Conservation (phyloP, 2,888 invertebrate genomes). For the Drepana falcataria region DNA sequence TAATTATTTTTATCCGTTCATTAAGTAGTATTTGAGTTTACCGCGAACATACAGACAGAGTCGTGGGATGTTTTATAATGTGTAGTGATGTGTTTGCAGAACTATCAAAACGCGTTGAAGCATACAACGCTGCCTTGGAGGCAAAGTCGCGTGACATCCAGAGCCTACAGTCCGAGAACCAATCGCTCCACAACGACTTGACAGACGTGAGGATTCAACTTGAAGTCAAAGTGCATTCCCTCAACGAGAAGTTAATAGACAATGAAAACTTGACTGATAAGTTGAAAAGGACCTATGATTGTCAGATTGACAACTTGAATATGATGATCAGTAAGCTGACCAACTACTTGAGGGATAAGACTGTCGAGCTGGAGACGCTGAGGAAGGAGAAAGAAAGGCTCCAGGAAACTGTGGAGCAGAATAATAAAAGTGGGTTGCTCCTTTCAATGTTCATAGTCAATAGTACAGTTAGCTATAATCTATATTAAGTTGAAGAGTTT, state of each 20-base stretch:
- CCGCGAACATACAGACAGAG: too few relatives aligned
- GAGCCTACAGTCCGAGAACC: slow-evolving; percentile 39
- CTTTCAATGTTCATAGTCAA: background rate
- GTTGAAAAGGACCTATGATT: slow-evolving; percentile 48
- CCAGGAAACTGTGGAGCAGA: slow-evolving; percentile 32
- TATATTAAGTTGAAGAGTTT: too few relatives aligned
- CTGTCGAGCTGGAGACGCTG: slow-evolving; percentile 36
- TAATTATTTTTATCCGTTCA: too few relatives aligned
- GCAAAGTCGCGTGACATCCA: slow-evolving; percentile 36
- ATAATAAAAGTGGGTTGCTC: slow-evolving; percentile 32
- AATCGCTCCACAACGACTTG: slow-evolving; percentile 39
- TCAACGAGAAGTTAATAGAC: slow-evolving; percentile 51
- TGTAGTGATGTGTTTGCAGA: slow-evolving; percentile 30
- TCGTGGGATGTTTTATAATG: background rate
- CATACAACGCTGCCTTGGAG: slow-evolving; percentile 27
- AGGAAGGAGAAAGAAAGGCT: slow-evolving; percentile 45
- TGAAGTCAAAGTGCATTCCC: slow-evolving; percentile 51
- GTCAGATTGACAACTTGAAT: slow-evolving; percentile 53
- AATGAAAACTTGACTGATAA: slow-evolving; percentile 52
- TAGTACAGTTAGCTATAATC: too few relatives aligned
- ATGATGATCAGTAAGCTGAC: slow-evolving; percentile 50
- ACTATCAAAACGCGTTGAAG: slow-evolving; percentile 30
- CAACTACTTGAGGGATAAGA: slow-evolving; percentile 52
- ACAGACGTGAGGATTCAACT: slow-evolving; percentile 49
- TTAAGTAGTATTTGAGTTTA: too few relatives aligned